Evolutionary conservation across 2,797 vertebrate species (phyloP).

Genomic region (Lophotriccus pileatus): DNA sequence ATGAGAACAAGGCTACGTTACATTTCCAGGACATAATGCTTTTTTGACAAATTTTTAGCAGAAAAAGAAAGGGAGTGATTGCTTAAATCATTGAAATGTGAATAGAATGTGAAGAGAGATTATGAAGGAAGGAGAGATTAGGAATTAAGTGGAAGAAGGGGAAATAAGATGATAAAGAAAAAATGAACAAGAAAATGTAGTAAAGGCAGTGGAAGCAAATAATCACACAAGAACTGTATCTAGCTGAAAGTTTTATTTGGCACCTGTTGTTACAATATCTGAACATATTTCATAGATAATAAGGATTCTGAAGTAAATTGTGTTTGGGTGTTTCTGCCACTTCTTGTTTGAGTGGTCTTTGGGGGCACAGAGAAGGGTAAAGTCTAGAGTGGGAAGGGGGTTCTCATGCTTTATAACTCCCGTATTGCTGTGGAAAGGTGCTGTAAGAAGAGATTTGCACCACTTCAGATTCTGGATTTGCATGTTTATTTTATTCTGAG

Average conservation of each 20-base stretch:
- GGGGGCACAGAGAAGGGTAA: fast-evolving
- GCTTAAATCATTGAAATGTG: neutral
- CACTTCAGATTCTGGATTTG: neutral
- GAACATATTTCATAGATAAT: neutral
- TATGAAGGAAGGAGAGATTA: neutral
- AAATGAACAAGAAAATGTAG: neutral
- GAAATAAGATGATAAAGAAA: neutral
- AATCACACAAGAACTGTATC: neutral
- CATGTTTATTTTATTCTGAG: neutral
- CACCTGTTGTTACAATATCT: neutral
- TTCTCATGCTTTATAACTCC: neutral
- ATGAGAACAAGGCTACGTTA: neutral
- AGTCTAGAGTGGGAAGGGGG: neutral
- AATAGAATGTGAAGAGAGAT: neutral
- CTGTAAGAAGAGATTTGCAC: neutral
- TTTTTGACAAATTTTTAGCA: neutral
- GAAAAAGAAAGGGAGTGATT: neutral
- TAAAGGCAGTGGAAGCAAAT: neutral
- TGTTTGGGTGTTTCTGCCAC: neutral
- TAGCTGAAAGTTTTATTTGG: neutral
- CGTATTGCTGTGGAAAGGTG: neutral
- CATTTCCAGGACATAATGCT: neutral
- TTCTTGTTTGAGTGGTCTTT: neutral
- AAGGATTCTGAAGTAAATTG: neutral
- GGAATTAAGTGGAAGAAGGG: neutral